Percentiles rank a stretch among this genome's conserved stretches.
phyloP scores from a whole-genome alignment of 1,140 invertebrate genomes.

The Anoplolepis gracilipes region DNA sequence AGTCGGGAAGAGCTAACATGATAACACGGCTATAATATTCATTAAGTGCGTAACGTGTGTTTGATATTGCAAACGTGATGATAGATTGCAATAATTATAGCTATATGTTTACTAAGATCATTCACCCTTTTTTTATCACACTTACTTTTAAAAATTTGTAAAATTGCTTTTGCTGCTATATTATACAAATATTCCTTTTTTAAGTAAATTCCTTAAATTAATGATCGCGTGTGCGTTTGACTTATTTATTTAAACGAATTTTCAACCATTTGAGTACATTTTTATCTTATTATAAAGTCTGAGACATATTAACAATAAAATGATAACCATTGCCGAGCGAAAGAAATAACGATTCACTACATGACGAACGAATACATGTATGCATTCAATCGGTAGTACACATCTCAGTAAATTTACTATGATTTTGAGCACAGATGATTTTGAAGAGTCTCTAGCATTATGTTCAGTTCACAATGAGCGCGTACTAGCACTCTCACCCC shows the following conservation, averaged over 20 bases:
- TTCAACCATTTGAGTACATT: conserved; percentile 3
- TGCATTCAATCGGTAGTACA: neutral
- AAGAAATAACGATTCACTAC: conserved; percentile 40
- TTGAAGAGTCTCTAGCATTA: conserved; percentile 68
- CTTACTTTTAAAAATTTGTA: conserved; percentile 5
- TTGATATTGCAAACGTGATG: conserved; percentile 6
- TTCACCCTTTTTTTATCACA: neutral
- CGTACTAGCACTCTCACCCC: conserved; percentile 38
- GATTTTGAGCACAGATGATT: conserved; percentile 63
- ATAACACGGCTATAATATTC: conserved; percentile 53
- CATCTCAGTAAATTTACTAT: conserved; percentile 60
- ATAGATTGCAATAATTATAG: neutral
- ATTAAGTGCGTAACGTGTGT: conserved; percentile 41
- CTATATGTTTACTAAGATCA: neutral
- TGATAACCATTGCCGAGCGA: neutral
- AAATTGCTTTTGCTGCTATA: neutral
- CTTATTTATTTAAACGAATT: conserved; percentile 5
- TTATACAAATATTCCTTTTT: neutral
- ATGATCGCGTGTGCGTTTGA: too few relatives aligned
- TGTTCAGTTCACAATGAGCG: conserved; percentile 66
- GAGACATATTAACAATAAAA: neutral
- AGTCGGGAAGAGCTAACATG: conserved; percentile 24
- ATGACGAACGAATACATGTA: conserved; percentile 18
- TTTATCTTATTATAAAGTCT: neutral
- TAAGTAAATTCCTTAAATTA: neutral